Evolutionary conservation across 2,888 invertebrate genomes (phyloP), one percentile per base, ranked within the genome.

Genomic region (Muschampia plurimacula): DNA sequence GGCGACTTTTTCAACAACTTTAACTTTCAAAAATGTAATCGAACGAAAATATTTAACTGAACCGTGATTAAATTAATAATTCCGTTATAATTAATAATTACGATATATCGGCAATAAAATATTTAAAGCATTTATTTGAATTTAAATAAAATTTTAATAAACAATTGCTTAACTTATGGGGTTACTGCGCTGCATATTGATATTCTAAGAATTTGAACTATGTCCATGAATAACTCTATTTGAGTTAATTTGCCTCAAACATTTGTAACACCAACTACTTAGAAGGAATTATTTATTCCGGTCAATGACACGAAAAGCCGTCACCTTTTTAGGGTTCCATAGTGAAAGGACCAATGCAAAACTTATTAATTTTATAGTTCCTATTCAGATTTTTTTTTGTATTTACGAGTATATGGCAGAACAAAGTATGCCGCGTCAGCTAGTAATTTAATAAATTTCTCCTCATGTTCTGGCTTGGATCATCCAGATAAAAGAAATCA

Each of bases 241-340:
- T 59, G 67, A 67, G 59, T 67, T 67, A 59, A 67, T 59, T 67
- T 59, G 32, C 59, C 10, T 59, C n/a, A 15, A 46, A 59, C 55
- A 46, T 59, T 67, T 67, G 44, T 67, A 44, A 59, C 32, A 44
- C 28, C 59, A 22, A 59, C 39, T 39, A 59, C 44, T 44, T 67
- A 46, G 44, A 28, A n/a, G n/a, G 41, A 59, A 67, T 72, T 65
- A 60, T 65, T 74, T 68, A 62, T 71, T 69, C 39, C 41, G 71
- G 68, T 68, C 70, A 59, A 28, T 67, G 70, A 74, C 67, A 52
- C 71, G n/a, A 55, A 22, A 59, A 46, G 13, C 32, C 15, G 3
- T 41, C 32, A n/a, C n/a, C n/a, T n/a, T 44, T 57, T 52, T 59
- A 46, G 67, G 59, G 59, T 67, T 59, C 67, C 41, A 0, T 32